Conservation (phyloP, 1,140 invertebrate genomes). For the Piezodorus guildinii region DNA sequence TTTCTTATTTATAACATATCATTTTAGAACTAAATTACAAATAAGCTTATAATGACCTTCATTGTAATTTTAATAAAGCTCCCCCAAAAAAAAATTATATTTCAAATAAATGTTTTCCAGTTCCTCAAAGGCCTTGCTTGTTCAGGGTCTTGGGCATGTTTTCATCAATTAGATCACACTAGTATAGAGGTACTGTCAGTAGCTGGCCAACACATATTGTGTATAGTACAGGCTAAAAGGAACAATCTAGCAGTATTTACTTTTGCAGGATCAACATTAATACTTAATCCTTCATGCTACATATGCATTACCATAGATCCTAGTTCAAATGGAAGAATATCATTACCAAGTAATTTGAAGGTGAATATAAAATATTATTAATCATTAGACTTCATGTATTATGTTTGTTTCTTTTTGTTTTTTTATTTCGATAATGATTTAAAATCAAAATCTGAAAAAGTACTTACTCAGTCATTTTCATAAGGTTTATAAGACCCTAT, state of each 20-base stretch:
- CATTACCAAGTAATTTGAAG: slow-evolving; percentile 66
- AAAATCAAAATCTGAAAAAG: too few species aligned
- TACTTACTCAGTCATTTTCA: too few species aligned
- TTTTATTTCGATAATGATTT: too few species aligned
- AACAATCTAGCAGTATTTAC: slow-evolving; percentile 55
- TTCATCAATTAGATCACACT: slow-evolving; percentile 92
- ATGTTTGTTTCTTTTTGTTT: too few species aligned
- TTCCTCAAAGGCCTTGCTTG: slow-evolving; percentile 76
- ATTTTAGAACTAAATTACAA: too few species aligned
- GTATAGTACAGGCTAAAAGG: slow-evolving; percentile 64
- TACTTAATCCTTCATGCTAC: slow-evolving; percentile 66
- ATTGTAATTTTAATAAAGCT: background rate
- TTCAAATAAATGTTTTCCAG: slow-evolving; percentile 31
- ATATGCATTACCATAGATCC: slow-evolving; percentile 93
- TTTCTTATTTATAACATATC: too few species aligned
- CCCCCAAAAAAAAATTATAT: background rate
- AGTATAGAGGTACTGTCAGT: slow-evolving; percentile 77
- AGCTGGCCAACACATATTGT: slow-evolving; percentile 72
- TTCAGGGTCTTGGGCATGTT: slow-evolving; percentile 85
- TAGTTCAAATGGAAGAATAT: slow-evolving; percentile 73
- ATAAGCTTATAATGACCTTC: too few species aligned
- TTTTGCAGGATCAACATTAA: slow-evolving; percentile 76
- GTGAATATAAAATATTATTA: background rate
- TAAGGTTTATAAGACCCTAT: too few species aligned
- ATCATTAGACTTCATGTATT: too few species aligned